Evolutionary conservation across 2,113 vertebrate species (phyloP).

Genomic region (Leptobrachium ailaonicum): DNA sequence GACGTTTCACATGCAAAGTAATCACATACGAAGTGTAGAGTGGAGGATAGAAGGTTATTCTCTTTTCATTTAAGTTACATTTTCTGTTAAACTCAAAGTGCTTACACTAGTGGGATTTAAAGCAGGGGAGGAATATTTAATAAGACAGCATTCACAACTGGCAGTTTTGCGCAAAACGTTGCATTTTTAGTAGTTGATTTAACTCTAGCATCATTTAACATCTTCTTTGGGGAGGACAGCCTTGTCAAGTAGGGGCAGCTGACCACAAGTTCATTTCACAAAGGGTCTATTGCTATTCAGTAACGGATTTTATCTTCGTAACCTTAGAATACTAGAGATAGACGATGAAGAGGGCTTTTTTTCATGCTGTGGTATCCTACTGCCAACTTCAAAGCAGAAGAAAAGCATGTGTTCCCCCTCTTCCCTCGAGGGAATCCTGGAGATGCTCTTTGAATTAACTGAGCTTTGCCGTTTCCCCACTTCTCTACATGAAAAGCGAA

Average conservation of each 20-base stretch:
- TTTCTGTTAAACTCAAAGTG: too few relatives aligned
- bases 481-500: constrained; percentile 35
- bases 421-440: constrained; percentile 36
- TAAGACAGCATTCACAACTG: too few relatives aligned
- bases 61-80: too few relatives aligned
- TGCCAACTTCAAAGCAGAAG: constrained; percentile 42
- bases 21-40: too few relatives aligned
- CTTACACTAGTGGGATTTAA: too few relatives aligned
- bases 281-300: background rate
- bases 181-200: background rate
- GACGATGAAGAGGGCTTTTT: constrained; percentile 36
- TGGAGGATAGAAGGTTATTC: too few relatives aligned
- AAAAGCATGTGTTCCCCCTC: constrained; percentile 41
- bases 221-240: background rate
- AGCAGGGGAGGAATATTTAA: too few relatives aligned
- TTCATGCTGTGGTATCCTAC: constrained; percentile 12
- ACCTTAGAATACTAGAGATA: constrained; percentile 7
- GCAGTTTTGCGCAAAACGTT: too few relatives aligned
- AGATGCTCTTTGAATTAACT: constrained; percentile 43
- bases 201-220: background rate
- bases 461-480: constrained; percentile 14
- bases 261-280: background rate
- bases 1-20: too few relatives aligned
- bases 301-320: constrained; percentile 16
- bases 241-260: background rate